Evolutionary conservation across 2,888 invertebrate species (phyloP).

Genomic region (Agrypnus murinus): DNA sequence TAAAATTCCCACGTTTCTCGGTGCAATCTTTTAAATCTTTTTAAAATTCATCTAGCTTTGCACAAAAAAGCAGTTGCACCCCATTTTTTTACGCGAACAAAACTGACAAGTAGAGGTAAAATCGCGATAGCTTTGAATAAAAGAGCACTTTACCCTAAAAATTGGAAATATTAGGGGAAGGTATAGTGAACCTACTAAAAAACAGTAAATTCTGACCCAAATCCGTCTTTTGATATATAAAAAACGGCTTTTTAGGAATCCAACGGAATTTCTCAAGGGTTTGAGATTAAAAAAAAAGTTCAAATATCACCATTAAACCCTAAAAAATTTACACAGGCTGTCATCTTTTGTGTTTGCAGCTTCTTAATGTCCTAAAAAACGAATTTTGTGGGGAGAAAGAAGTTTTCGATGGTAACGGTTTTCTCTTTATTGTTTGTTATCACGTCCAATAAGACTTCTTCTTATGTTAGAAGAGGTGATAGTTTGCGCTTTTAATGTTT

Average conservation of each 20-base stretch:
- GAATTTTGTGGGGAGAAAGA: conserved; percentile 33
- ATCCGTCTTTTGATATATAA: conserved; percentile 61
- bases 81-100: conserved; percentile 58
- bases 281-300: conserved; percentile 58
- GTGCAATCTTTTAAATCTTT: conserved; percentile 53
- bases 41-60: conserved; percentile 63
- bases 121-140: conserved; percentile 63
- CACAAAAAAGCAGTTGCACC: conserved; percentile 62
- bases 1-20: conserved; percentile 64
- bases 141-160: conserved; percentile 66
- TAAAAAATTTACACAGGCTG: conserved; percentile 54
- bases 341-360: conserved; percentile 47
- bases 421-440: neutral
- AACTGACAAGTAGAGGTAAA: conserved; percentile 67
- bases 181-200: conserved; percentile 52
- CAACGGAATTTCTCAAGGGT: conserved; percentile 68
- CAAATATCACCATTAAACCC: conserved; percentile 60
- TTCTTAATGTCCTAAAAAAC: conserved; percentile 52
- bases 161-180: conserved; percentile 63
- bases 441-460: too few relatives aligned
- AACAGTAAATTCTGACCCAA: conserved; percentile 61
- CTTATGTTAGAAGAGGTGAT: too few relatives aligned
- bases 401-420: conserved; percentile 16
- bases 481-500: conserved; percentile 15
- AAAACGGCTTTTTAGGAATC: conserved; percentile 61